Evolutionary conservation across 2,113 vertebrate species (phyloP).

Genomic region (Verasper variegatus): DNA sequence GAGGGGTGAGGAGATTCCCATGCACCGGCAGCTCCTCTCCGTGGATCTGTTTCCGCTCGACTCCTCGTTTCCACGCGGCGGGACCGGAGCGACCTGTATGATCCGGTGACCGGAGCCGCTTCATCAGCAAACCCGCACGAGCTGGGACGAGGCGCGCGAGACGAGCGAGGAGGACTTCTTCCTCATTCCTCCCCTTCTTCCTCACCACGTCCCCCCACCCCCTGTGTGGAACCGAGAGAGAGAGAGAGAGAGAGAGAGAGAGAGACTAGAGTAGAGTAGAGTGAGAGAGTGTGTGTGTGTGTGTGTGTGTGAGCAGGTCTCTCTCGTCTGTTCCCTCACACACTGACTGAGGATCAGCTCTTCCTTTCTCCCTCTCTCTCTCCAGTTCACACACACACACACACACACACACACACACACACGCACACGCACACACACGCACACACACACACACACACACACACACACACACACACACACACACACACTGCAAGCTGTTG

Average conservation of each 20-base stretch:
- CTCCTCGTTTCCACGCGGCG: conserved; percentile 69
- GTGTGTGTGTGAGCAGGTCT: conserved; percentile 52
- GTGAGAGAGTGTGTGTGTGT: no score
- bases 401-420: background rate
- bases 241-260: background rate
- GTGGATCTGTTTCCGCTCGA: conserved; percentile 53
- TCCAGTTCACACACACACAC: background rate
- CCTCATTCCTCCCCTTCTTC: conserved; percentile 81
- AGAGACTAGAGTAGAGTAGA: no score
- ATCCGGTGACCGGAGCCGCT: conserved; percentile 74
- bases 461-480: background rate
- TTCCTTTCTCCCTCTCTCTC: conserved; percentile 20
- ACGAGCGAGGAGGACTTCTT: conserved; percentile 70
- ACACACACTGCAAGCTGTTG: no score
- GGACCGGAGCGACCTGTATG: conserved; percentile 72
- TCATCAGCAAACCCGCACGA: conserved; percentile 80
- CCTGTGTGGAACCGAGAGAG: background rate
- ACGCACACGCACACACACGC: background rate
- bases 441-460: background rate
- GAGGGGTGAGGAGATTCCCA: conserved; percentile 75
- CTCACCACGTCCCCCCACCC: conserved; percentile 4
- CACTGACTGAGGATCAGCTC: conserved; percentile 42
- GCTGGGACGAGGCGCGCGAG: conserved; percentile 71
- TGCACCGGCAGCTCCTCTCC: conserved; percentile 60
- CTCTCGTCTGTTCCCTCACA: conserved; percentile 56